These are phyloP conservation scores for Pan troglodytes DNA, from an alignment of 2,113 vertebrate species.

Conservation along the genomic window DNA sequence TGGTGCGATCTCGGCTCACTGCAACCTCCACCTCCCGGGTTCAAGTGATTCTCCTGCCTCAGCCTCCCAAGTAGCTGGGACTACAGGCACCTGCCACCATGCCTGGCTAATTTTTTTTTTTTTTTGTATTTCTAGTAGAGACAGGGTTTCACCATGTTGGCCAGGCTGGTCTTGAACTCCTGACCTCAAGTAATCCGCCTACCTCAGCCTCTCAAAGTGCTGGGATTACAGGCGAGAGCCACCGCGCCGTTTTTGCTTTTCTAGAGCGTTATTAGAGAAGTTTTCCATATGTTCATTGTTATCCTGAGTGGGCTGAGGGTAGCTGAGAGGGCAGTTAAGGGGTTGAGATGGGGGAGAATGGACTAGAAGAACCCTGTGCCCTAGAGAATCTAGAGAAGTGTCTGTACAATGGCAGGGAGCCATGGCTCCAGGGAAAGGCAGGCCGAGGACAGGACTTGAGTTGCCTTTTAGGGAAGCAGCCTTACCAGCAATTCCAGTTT, in stretches of 20 bases:
- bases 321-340: background rate
- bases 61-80: too few relatives aligned
- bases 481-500: slow-evolving; percentile 67
- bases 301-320: background rate
- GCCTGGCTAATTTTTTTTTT: too few relatives aligned
- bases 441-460: background rate
- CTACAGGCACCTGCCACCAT: too few relatives aligned
- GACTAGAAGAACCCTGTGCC: background rate
- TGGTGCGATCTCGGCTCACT: too few relatives aligned
- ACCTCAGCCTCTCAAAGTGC: too few relatives aligned
- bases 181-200: too few relatives aligned
- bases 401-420: slow-evolving; percentile 27
- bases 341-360: background rate
- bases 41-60: too few relatives aligned
- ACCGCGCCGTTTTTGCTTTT: background rate
- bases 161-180: too few relatives aligned
- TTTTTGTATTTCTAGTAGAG: too few relatives aligned
- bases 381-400: background rate
- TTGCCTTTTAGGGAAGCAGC: slow-evolving; percentile 70
- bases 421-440: slow-evolving; percentile 51
- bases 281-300: background rate
- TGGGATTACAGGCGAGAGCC: too few relatives aligned
- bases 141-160: too few relatives aligned
- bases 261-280: background rate
- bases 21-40: too few relatives aligned